Evolutionary conservation across 2,113 vertebrate species (phyloP), one percentile per base, ranked within the genome.

Genomic region (Crotalus horridus): DNA sequence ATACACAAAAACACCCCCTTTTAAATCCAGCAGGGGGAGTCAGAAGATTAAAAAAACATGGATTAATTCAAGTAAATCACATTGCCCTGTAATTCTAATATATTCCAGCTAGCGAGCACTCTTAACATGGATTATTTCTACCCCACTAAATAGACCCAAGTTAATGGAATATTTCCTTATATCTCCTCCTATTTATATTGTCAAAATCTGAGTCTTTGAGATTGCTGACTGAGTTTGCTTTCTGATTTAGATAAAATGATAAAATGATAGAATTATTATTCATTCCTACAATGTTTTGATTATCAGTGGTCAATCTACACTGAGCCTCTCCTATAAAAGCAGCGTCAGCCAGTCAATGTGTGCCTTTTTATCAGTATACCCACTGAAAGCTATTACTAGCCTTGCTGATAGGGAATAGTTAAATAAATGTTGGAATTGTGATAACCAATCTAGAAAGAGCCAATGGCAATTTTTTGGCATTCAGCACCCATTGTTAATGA

Each of bases 261-360:
- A 69, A 69, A 69, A 64, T n/a, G 29, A 69, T 69, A 69, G 29
- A 69, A 69, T 90, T 93, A 94, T 89, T 90, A 95, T 95, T 89
- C 56, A 58, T 61, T 93, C 51, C 93, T 55, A 61, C 81, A 59
- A 94, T 88, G 92, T 95, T 94, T 94, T 94, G 93, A 94, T 95
- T 94, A 92, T 55, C 69, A 58, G 21, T 85, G 55, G 94, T 48
- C 64, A 92, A 88, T 86, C 94, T 86, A 17, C 93, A 92, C 89
- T 93, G 93, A 88, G 85, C 90, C 10, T 96, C 61, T 91, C 81
- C 39, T 91, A 12, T 23, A 89, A 91, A 96, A 93, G 53, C 91
- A 93, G 86, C 64, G 91, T 6, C 55, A 48, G 58, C 33, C 74
- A 81, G 74, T 81, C 15, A 81, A 81, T 81, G 74, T 81, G 21